phyloP scores from a whole-genome alignment of 2,888 invertebrate genomes.

The Rapana venosa region DNA sequence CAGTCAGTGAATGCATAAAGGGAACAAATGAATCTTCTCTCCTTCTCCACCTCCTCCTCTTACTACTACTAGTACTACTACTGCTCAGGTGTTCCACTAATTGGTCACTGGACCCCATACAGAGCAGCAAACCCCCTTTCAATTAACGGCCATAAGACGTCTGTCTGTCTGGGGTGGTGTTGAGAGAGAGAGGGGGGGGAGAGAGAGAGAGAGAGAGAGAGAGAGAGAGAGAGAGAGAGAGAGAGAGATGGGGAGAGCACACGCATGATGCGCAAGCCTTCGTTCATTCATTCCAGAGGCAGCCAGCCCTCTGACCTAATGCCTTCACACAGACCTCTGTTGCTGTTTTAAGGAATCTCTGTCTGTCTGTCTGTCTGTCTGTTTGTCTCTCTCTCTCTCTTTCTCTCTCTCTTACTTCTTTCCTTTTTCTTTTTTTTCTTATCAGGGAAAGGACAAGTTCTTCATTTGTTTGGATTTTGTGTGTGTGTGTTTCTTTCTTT shows the following conservation, averaged over 20 bases:
- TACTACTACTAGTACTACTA: no score
- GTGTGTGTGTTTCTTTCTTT: not conserved
- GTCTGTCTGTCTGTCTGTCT: not conserved
- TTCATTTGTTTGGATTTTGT: not conserved
- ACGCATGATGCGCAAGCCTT: not conserved
- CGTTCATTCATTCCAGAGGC: no score
- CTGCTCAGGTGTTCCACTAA: no score
- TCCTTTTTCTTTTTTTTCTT: not conserved
- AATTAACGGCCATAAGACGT: not conserved
- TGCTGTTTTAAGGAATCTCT: not conserved
- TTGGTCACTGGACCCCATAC: no score
- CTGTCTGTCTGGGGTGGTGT: no score
- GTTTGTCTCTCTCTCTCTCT: slow-evolving; percentile 8
- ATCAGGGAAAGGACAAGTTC: no score
- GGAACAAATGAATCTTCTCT: no score
- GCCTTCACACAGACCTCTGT: not conserved
- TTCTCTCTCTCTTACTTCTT: not conserved
- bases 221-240: not conserved
- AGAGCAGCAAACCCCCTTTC: not conserved
- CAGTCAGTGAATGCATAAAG: no score
- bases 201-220: not conserved
- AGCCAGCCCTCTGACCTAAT: not conserved
- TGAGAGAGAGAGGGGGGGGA: not conserved
- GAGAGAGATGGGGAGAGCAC: not conserved
- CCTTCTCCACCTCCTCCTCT: no score